Evolutionary conservation across 2,113 vertebrate genomes (phyloP).

Genomic region (Perognathus longimembris): DNA sequence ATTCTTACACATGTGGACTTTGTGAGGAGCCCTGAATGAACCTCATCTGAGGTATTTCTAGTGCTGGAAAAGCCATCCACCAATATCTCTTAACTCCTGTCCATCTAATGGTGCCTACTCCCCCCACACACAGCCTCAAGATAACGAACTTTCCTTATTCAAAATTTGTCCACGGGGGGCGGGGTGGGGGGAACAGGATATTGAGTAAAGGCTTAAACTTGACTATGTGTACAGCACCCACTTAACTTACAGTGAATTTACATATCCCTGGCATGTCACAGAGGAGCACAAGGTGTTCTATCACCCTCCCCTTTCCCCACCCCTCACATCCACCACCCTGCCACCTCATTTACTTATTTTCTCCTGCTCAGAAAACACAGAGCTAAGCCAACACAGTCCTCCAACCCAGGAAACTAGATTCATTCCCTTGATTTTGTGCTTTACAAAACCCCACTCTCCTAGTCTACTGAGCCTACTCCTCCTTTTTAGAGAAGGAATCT

Average conservation of each 20-base stretch:
- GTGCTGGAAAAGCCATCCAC: background rate
- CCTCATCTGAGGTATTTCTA: background rate
- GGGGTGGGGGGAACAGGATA: too few species aligned
- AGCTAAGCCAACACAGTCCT: background rate
- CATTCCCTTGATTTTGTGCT: background rate
- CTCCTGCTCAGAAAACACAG: background rate
- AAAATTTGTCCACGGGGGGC: background rate
- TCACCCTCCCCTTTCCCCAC: background rate
- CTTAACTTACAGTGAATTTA: background rate
- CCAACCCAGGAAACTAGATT: background rate
- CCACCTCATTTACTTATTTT: background rate
- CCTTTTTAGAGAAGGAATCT: too few species aligned
- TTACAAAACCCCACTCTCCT: background rate
- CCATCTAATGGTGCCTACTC: background rate
- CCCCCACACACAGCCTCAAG: too few species aligned
- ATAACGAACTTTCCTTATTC: background rate
- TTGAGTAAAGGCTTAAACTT: background rate
- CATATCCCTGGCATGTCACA: background rate
- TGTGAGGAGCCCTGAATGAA: background rate
- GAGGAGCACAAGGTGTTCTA: fast-evolving
- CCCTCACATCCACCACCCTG: background rate
- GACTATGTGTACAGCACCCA: background rate
- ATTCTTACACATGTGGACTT: background rate
- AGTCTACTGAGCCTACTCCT: background rate
- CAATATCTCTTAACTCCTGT: background rate